Evolutionary conservation across 1,140 invertebrate genomes (phyloP), one percentile per base, ranked within the genome.

Genomic region (Ephestia elutella): DNA sequence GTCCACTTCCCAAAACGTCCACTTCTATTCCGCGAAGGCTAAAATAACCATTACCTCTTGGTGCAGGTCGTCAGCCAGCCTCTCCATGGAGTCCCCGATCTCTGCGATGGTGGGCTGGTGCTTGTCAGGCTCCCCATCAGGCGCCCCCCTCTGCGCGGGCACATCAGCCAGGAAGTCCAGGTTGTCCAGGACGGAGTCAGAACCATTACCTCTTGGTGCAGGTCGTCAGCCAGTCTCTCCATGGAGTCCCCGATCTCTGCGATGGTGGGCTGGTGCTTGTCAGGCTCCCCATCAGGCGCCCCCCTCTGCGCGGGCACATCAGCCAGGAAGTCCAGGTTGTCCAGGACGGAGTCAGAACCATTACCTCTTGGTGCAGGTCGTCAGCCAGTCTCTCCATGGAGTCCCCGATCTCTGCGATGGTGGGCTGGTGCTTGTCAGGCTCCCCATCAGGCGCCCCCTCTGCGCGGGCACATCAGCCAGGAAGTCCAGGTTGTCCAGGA

Each of bases 401-500:
- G 68, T 94, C 92, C 5, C 94, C 94, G 51, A 96, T 96, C 79
- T 96, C 94, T n/a, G 95, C 94, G n/a, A 96, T 94, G 8, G 95
- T 92, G 2, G 95, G 92, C 57, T 92, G 91, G 63, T 91, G 90
- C 8, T 84, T 84, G 48, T 89, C 89, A 48, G 92, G 90, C 25
- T 91, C 87, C 32, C 86, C 84, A 59, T 89, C 88, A 4, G 90
- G 86, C 9, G 84, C 82, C 48, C 87, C 38, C 87, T 81, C 82
- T 91, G 86, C 3, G 90, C 89, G 13, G 95, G 94, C 13, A 96
- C 93, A 62, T 97, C 95, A 0, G 95, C 95, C 7, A 98, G 89
- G 80, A 98, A 98, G 51, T 95, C 95, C 70, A 98, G 90, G 87
- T 97, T 96, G 81, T 98, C 97, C 54, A 98, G 90, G 0, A 98